These are phyloP conservation scores for Decapterus maruadsi DNA, from an alignment of 2,797 vertebrate genomes.

Conservation along the genomic window DNA sequence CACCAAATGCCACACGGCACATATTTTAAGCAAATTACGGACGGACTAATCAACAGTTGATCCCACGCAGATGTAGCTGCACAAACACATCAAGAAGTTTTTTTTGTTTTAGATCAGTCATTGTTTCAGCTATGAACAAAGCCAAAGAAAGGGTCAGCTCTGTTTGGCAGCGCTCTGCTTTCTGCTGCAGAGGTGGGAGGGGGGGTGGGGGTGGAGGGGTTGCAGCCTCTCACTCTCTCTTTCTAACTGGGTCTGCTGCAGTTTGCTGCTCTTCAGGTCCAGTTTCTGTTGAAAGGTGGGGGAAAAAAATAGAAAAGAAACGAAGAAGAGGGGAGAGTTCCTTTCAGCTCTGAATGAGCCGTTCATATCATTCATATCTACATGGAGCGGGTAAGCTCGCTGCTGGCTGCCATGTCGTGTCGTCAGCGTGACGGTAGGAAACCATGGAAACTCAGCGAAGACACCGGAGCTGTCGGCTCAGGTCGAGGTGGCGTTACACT, in stretches of 20 bases:
- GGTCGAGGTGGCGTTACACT: too few relatives aligned
- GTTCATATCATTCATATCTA: too few relatives aligned
- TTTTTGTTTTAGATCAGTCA: constrained; percentile 38
- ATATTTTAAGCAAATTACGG: constrained; percentile 12
- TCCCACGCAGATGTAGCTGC: constrained; percentile 26
- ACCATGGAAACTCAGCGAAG: too few relatives aligned
- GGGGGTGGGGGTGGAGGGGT: not conserved
- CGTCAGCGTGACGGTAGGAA: too few relatives aligned
- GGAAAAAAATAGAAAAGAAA: constrained; percentile 15
- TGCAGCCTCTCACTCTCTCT: constrained; percentile 21
- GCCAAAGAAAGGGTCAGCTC: constrained; percentile 31
- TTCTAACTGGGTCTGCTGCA: constrained; percentile 50
- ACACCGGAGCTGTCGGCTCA: too few relatives aligned
- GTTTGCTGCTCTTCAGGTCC: constrained; percentile 60
- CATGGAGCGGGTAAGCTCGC: too few relatives aligned
- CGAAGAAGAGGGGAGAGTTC: constrained; percentile 5
- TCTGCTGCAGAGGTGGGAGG: constrained; percentile 33
- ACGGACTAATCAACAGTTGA: constrained; percentile 21
- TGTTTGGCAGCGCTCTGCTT: constrained; percentile 36
- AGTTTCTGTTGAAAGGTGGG: constrained; percentile 38
- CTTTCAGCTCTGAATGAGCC: too few relatives aligned
- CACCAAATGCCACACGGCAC: not conserved
- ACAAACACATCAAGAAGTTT: constrained; percentile 29
- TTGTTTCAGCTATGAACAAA: constrained; percentile 56
- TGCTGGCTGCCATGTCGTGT: too few relatives aligned